Evolutionary conservation across 2,113 vertebrate species (phyloP).

Genomic region (Chionis minor): DNA sequence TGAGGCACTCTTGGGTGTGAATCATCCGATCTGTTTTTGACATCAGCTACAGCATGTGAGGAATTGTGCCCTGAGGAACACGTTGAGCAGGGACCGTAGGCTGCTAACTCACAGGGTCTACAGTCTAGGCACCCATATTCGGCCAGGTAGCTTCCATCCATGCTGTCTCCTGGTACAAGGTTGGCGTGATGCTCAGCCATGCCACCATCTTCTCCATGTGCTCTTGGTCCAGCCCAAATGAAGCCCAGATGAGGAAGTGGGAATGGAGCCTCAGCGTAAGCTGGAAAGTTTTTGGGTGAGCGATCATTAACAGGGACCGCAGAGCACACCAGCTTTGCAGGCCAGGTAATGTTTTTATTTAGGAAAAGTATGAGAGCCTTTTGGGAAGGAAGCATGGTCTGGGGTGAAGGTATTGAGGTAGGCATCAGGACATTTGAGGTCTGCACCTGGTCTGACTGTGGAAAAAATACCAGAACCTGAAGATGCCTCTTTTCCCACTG

Average conservation of each 20-base stretch:
- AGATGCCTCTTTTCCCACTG: not conserved
- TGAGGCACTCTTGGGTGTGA: not conserved
- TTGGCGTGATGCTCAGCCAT: not conserved
- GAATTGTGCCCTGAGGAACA: not conserved
- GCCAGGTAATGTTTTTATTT: not conserved
- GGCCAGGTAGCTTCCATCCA: not conserved
- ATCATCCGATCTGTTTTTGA: not conserved
- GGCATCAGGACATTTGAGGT: not conserved
- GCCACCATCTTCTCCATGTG: accelerated
- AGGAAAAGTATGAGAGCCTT: not conserved
- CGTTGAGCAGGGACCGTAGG: accelerated
- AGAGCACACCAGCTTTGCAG: not conserved
- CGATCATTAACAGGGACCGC: not conserved
- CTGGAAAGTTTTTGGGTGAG: not conserved
- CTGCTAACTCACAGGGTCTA: not conserved
- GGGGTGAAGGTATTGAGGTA: not conserved
- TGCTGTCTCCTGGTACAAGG: not conserved
- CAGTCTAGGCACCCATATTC: not conserved
- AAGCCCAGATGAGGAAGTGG: not conserved
- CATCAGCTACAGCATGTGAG: not conserved
- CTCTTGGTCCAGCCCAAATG: not conserved
- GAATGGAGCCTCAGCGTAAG: not conserved
- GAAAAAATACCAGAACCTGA: not conserved
- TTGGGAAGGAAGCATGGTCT: not conserved
- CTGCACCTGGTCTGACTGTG: not conserved